Base-by-base conservation (phyloP, 2,113 vertebrate genomes). In the Synchiropus splendidus region DNA sequence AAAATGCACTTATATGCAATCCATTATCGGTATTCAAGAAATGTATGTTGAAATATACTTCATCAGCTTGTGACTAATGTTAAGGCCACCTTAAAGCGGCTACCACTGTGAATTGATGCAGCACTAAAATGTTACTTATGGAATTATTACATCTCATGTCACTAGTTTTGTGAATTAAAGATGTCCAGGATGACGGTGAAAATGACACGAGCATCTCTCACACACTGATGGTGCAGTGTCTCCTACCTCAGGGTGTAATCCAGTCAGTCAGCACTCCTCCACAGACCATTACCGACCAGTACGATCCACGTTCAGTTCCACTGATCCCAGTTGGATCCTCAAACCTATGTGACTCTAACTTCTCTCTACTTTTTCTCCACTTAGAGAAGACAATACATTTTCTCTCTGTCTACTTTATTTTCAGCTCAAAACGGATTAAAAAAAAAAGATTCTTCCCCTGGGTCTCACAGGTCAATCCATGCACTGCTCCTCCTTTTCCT, bases 191-290 rank as follows among this genome's bases (percentile, higher is more conserved):
- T n/a, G 21, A 27, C 8, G 21, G 8, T 5, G 21, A 27, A 8
- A 5, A 35, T 12, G n/a, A 35, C 33, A 37, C 21, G 21, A 5
- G 21, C 21, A 27, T 27, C 4, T 27, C 21, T 5, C 21, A 10
- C 37, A 42, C 39, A 36, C 32, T 2, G 11, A 38, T 34, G 31
- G 21, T 27, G 21, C 32, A 32, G 31, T 34, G 27, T 6, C 8
- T 61, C 78, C 66, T 77, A 81, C 78, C 78, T 79, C 57, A 66
- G 64, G 46, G 64, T 72, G 62, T 64, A 72, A 69, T 64, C 52
- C 27, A 60, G 60, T 74, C 67, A 53, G 13, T 54, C 14, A 49
- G 51, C 30, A 57, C 44, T 61, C 59, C 47, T 49, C 67, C 78
- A 74, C 58, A 70, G 45, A 72, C 54, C 65, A 70, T 71, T 51